These are phyloP conservation scores for Alcedo atthis DNA, from an alignment of 2,797 vertebrate species.

Conservation along the genomic window DNA sequence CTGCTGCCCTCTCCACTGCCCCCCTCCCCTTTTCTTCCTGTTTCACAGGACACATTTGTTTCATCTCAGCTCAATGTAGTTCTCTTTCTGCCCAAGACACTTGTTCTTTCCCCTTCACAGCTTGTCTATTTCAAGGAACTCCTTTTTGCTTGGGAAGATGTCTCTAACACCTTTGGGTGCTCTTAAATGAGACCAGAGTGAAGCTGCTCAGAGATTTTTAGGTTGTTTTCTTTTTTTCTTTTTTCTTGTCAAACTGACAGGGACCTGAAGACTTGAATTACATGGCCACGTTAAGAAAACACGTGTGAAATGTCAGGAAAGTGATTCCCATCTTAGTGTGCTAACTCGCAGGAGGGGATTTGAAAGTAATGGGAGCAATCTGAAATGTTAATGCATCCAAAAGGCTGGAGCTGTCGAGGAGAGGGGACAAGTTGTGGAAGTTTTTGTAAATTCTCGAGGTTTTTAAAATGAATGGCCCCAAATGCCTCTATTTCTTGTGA, in stretches of 20 bases:
- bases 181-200: background rate
- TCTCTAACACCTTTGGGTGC: background rate
- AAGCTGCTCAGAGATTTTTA: background rate
- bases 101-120: conserved; percentile 10
- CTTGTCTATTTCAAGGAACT: background rate
- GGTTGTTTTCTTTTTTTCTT: background rate
- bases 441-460: background rate
- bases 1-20: conserved; percentile 42
- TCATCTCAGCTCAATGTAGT: conserved; percentile 21
- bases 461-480: background rate
- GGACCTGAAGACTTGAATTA: background rate
- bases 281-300: background rate
- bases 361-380: background rate
- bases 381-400: background rate
- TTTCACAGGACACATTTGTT: conserved; percentile 51
- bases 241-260: background rate
- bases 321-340: background rate
- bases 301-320: background rate
- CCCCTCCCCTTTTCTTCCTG: conserved; percentile 44
- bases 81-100: conserved; percentile 17
- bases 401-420: background rate
- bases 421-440: background rate
- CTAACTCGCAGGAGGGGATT: background rate
- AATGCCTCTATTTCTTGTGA: background rate
- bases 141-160: background rate